A percentile compares a stretch with the other conserved stretches of the same genome.
These are phyloP conservation scores for Procambarus virginalis DNA, from an alignment of 1,140 invertebrate genomes.

Conservation along the genomic window DNA sequence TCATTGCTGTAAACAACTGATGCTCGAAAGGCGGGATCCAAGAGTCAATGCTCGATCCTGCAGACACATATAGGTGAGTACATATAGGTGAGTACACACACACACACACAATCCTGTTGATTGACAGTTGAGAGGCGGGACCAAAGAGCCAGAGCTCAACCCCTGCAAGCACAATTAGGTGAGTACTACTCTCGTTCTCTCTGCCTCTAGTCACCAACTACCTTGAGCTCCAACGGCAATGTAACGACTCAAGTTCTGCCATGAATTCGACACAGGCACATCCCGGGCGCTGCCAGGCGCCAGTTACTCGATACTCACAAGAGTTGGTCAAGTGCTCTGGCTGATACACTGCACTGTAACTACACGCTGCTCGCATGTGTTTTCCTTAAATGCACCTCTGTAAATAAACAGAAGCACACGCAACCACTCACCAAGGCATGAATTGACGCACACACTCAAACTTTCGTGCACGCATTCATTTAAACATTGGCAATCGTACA, in stretches of 20 bases:
- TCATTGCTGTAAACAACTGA: too few species aligned
- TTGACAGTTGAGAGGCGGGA: not conserved
- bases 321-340: not conserved
- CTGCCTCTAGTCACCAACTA: not conserved
- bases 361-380: not conserved
- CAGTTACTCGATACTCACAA: not conserved
- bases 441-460: too few species aligned
- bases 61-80: not conserved
- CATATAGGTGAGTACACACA: not conserved
- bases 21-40: too few species aligned
- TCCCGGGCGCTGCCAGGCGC: not conserved
- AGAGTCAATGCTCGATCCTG: too few species aligned
- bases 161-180: not conserved
- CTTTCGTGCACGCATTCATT: too few species aligned
- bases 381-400: too few species aligned
- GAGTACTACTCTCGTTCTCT: too few species aligned
- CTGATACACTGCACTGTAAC: not conserved
- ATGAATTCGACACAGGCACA: slow-evolving; percentile 2
- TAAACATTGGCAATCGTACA: too few species aligned
- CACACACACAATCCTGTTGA: not conserved
- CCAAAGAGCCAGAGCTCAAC: not conserved
- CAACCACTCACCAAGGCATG: too few species aligned
- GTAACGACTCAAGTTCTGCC: not conserved
- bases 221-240: not conserved
- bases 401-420: too few species aligned